Evolutionary conservation across 2,797 vertebrate species (phyloP), one percentile per base, ranked within the genome.

Genomic region (Enteromius fasciolatus): DNA sequence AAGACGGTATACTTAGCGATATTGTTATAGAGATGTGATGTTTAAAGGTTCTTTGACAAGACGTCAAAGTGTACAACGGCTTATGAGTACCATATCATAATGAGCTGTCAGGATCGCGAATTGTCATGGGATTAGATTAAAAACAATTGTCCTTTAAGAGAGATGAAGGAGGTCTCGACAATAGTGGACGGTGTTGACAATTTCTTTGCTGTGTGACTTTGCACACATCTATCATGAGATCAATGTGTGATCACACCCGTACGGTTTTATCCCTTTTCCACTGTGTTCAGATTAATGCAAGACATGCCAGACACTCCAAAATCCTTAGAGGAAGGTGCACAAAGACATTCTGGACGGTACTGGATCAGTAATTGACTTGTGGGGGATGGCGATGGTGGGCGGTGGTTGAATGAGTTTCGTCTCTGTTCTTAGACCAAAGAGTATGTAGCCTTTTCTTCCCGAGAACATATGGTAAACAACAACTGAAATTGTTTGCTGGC

Each of bases 401-500:
- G 10, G 36, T 44, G 73, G 73, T 76, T 63, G 78, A 80, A 83
- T 80, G 67, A 81, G 68, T 70, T 25, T 88, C 39, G 25, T 77
- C 44, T 83, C 54, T 63, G 63, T 84, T 76, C 59, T 59, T 68
- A 84, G 61, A 81, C 83, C 5, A n/a, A 82, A 80, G 80, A 18
- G 39, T 67, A 78, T 75, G 77, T 86, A 46, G 25, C 74, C 85
- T 83, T 23, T 23, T 73, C 74, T 83, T 70, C 52, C 80, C 54
- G 76, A 87, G 86, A 90, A 89, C 74, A 23, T 23, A 57, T 14
- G 14, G 84, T 88, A 86, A 90, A 89, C 78, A 50, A 78, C 28
- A 15, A 86, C 78, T 78, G 74, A 87, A 88, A 88, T 87, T 89
- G 82, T 83, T 76, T 89, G 79, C 84, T 82, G 39, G 70, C 81